Evolutionary conservation across 1,140 invertebrate genomes (phyloP).

Genomic region (Mactra quadrangularis): DNA sequence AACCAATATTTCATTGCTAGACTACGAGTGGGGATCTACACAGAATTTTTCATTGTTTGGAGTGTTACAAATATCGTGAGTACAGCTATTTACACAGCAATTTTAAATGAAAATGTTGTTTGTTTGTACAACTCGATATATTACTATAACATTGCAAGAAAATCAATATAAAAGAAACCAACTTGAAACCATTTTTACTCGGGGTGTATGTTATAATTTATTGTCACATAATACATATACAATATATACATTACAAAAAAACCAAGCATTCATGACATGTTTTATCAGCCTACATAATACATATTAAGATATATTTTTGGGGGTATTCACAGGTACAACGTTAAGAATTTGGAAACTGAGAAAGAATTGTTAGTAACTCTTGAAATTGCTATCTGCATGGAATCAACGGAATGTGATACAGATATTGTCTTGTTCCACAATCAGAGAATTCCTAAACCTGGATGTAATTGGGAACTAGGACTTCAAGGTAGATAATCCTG

Average conservation of each 20-base stretch:
- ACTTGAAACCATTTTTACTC: no score
- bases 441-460: slow-evolving; percentile 32
- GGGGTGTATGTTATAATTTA: no score
- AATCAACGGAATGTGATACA: slow-evolving; percentile 25
- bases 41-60: slow-evolving; percentile 28
- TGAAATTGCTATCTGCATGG: slow-evolving; percentile 38
- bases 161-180: no score
- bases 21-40: slow-evolving; percentile 55
- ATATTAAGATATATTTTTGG: no score
- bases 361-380: slow-evolving; percentile 51
- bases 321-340: slow-evolving; percentile 39
- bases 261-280: no score
- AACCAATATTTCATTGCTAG: slow-evolving; percentile 49
- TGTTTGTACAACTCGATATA: background rate
- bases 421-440: slow-evolving; percentile 19
- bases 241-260: no score
- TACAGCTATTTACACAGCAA: background rate
- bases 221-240: no score
- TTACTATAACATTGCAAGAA: no score
- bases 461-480: slow-evolving; percentile 34
- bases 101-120: background rate
- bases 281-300: no score
- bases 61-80: slow-evolving; percentile 28
- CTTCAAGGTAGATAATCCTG: slow-evolving; percentile 11
- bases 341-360: slow-evolving; percentile 38